A percentile compares a stretch with the other conserved stretches of the same genome.
Conservation (phyloP, 1,140 invertebrate species). For the Trinorchestia longiramus region DNA sequence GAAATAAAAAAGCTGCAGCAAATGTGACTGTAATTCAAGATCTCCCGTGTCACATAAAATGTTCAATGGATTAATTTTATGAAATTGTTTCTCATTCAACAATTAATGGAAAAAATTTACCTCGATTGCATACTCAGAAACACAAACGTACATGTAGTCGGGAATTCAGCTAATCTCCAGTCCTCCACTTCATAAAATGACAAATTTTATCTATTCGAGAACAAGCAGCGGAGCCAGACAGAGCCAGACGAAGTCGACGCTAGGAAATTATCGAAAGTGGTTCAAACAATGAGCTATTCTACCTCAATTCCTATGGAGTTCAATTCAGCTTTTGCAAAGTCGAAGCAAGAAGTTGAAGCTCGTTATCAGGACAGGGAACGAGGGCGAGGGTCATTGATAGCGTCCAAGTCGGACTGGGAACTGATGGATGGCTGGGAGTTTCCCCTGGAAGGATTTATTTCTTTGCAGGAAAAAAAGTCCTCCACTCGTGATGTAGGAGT, state of each 20-base stretch:
- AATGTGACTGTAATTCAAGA: not conserved
- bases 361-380: slow-evolving; percentile 43
- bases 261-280: not conserved
- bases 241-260: not conserved
- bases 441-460: slow-evolving; percentile 21
- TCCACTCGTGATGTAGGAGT: not conserved
- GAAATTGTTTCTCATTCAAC: not conserved
- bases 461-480: not conserved
- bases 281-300: not conserved
- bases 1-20: not conserved
- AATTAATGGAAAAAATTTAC: not conserved
- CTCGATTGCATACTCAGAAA: not conserved
- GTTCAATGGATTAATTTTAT: not conserved
- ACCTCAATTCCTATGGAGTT: not conserved
- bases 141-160: not conserved
- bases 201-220: not conserved
- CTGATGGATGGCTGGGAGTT: slow-evolving; percentile 46
- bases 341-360: slow-evolving; percentile 25
- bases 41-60: not conserved
- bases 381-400: slow-evolving; percentile 29
- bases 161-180: not conserved
- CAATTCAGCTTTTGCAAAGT: not conserved
- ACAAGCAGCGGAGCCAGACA: not conserved
- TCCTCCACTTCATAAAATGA: not conserved
- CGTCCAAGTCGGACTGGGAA: slow-evolving; percentile 1